phyloP scores from a whole-genome alignment of 2,797 vertebrate species.

The Enteromius thamalakanensis region DNA sequence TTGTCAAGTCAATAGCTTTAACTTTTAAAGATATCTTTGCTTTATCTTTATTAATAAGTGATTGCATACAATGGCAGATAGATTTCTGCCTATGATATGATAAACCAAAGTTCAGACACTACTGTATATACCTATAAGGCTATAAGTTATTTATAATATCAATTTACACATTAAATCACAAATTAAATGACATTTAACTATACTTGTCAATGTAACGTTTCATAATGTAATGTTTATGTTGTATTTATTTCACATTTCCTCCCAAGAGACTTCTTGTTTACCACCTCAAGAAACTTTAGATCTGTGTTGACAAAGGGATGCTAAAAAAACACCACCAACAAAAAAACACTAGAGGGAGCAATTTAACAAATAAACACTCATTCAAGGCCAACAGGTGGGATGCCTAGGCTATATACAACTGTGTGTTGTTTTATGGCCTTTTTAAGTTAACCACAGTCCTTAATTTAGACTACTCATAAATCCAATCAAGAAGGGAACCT shows the following conservation, averaged over 20 bases:
- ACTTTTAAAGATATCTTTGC: too few relatives aligned
- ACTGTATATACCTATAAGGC: too few relatives aligned
- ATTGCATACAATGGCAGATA: too few relatives aligned
- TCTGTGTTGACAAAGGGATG: neutral
- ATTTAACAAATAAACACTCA: constrained; percentile 1
- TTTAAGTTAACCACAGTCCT: neutral
- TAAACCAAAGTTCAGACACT: too few relatives aligned
- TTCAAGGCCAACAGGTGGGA: neutral
- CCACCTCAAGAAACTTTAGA: neutral
- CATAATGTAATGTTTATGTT: neutral
- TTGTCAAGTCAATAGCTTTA: too few relatives aligned
- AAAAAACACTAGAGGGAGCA: neutral
- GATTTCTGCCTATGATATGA: too few relatives aligned
- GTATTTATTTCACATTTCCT: neutral
- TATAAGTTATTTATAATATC: neutral
- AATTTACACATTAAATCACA: neutral
- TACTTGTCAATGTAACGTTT: neutral
- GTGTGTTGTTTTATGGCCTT: neutral
- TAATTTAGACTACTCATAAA: neutral
- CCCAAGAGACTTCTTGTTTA: neutral
- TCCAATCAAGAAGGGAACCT: neutral
- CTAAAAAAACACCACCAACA: neutral
- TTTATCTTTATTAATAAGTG: too few relatives aligned
- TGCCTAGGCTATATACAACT: neutral
- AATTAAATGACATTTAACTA: neutral